Base-by-base conservation (phyloP, 2,113 vertebrate species). In the Brachionichthys hirsutus region DNA sequence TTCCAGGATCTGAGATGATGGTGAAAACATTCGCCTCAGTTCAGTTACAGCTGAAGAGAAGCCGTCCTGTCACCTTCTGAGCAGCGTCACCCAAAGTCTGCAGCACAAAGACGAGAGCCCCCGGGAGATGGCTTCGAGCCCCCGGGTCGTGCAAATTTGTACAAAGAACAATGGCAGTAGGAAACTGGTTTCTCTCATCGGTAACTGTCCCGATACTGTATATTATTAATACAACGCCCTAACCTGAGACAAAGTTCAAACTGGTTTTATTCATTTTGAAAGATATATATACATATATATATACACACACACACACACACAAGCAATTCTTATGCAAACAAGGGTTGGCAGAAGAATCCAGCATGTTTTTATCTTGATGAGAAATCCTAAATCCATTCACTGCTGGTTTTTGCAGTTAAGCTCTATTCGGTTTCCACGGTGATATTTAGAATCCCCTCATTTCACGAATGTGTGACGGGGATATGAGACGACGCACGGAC, bases 51-150 rank as follows among this genome's bases (percentile, higher is more conserved):
- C 41, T 44, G 4, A 50, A 34, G 35, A 55, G 12, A 42, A 12
- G 35, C 62, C 53, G 36, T 51, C 9, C 58, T 14, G 68, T 69
- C 71, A 34, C 62, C 34, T 72, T 24, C 49, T 13, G 14, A 42
- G 67, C 71, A 52, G 52, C 68, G 16, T 17, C 13, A 51, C 16
- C 43, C 48, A 9, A 47, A 36, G 49, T 24, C 35, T 47, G 5
- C 48, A 53, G 38, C 30, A 34, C 34, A 30, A 30, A 30, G 6
- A 30, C 24, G 24, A 30, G 24, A 6, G 24, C 24, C 24, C 4
- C 8, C 24, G 8, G 24, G 24, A 30, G 24, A 8, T 30, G 24
- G 24, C 8, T 30, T 8, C 24, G 24, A 8, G 24, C 24, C 24
- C 24, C 24, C 24, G 8, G 24, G 24, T 30, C 24, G 8, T 30